phyloP scores from a whole-genome alignment of 35 echinoderm and acorn worm genomes.

The Eucidaris tribuloides region DNA sequence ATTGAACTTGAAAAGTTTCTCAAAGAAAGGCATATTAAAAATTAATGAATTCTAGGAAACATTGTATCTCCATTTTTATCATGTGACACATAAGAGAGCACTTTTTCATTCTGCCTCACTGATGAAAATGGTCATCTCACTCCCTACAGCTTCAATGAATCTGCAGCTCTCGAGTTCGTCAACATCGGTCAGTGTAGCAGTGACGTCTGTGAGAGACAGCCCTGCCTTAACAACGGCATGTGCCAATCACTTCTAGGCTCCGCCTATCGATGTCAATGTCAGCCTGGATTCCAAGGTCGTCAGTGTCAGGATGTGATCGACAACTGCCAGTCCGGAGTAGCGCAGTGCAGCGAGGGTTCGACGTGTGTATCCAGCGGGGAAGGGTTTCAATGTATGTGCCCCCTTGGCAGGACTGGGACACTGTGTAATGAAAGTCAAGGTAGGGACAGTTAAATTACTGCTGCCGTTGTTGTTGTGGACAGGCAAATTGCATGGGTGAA shows the following conservation, averaged over 20 bases:
- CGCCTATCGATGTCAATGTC: constrained; percentile 50
- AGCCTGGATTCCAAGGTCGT: constrained; percentile 54
- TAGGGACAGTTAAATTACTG: no score
- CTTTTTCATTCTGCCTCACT: no score
- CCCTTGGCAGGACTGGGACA: constrained; percentile 47
- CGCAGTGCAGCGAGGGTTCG: constrained; percentile 51
- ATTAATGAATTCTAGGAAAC: no score
- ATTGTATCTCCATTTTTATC: no score
- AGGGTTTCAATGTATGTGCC: constrained; percentile 60
- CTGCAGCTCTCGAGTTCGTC: constrained; percentile 39
- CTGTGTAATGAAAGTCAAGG: constrained; percentile 52
- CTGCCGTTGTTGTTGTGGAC: no score
- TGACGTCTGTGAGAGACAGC: constrained; percentile 61
- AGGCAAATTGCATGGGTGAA: no score
- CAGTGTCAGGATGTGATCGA: constrained; percentile 52
- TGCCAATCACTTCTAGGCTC: constrained; percentile 40
- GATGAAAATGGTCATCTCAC: not conserved
- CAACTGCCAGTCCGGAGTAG: constrained; percentile 33
- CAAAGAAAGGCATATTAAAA: no score
- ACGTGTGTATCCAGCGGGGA: constrained; percentile 43
- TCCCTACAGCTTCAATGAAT: constrained; percentile 50
- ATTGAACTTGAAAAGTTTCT: no score
- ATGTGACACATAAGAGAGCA: no score
- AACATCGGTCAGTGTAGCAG: constrained; percentile 72
- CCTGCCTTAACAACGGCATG: constrained; percentile 67